phyloP scores from a whole-genome alignment of 2,113 vertebrate species.

The Datnioides undecimradiatus region DNA sequence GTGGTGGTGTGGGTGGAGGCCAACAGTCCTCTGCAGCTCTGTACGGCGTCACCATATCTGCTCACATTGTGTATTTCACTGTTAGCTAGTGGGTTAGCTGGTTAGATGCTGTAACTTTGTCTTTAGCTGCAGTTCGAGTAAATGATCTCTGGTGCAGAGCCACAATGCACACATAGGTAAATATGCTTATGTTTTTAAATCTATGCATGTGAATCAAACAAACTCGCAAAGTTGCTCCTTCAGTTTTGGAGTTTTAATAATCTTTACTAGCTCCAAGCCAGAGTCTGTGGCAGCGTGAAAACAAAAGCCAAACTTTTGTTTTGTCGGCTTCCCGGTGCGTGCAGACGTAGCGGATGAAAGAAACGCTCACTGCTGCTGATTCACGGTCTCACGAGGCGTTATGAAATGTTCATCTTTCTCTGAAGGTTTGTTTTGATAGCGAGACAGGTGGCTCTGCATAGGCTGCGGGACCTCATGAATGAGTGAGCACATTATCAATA shows the following conservation, averaged over 20 bases:
- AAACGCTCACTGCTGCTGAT: constrained; percentile 15
- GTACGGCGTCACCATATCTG: neutral
- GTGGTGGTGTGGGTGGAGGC: neutral
- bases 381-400: constrained; percentile 26
- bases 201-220: neutral
- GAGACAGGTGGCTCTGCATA: constrained; percentile 62
- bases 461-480: constrained; percentile 66
- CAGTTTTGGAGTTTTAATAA: neutral
- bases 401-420: constrained; percentile 47
- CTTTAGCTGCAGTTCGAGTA: neutral
- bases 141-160: neutral
- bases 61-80: too few relatives aligned
- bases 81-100: too few relatives aligned
- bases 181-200: neutral
- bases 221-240: neutral
- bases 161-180: neutral
- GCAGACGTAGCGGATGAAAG: constrained; percentile 54
- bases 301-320: constrained; percentile 26
- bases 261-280: neutral
- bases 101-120: neutral
- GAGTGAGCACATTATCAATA: constrained; percentile 62
- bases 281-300: neutral
- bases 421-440: constrained; percentile 46
- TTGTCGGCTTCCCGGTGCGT: neutral
- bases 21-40: neutral